Conservation (phyloP, 1,140 invertebrate species). For the Triops longicaudatus region DNA sequence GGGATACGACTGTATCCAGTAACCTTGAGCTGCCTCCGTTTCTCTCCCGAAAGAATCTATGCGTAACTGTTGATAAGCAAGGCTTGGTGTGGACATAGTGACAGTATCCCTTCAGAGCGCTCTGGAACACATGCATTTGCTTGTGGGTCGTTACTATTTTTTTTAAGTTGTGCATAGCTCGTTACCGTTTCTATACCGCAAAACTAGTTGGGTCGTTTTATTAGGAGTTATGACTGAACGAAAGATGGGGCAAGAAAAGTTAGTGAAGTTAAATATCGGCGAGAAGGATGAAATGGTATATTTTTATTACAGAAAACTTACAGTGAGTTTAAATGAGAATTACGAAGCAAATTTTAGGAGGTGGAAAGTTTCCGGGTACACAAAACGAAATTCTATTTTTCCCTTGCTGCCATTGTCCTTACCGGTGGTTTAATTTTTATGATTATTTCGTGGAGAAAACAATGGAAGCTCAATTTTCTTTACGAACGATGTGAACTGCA, state of each 20-base stretch:
- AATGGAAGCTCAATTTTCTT: constrained; percentile 20
- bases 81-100: neutral
- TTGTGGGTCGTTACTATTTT: neutral
- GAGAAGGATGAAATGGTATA: constrained; percentile 22
- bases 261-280: constrained; percentile 22
- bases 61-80: neutral
- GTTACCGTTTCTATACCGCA: no score
- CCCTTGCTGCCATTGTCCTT: constrained; percentile 18
- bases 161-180: no score
- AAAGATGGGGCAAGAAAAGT: constrained; percentile 22
- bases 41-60: neutral
- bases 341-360: neutral
- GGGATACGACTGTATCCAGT: no score
- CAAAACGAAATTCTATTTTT: neutral
- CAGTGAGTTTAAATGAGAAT: neutral
- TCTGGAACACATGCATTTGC: neutral
- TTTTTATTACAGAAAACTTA: neutral
- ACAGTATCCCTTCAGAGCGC: neutral
- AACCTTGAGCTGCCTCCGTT: neutral
- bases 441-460: constrained; percentile 17
- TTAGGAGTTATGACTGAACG: neutral
- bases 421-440: constrained; percentile 20
- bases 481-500: constrained; percentile 23
- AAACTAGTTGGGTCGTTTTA: neutral
- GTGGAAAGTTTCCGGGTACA: constrained; percentile 21